Percentiles rank a stretch among this genome's conserved stretches.
Conservation (phyloP, 2,797 vertebrate species). For the Spatula clypeata region DNA sequence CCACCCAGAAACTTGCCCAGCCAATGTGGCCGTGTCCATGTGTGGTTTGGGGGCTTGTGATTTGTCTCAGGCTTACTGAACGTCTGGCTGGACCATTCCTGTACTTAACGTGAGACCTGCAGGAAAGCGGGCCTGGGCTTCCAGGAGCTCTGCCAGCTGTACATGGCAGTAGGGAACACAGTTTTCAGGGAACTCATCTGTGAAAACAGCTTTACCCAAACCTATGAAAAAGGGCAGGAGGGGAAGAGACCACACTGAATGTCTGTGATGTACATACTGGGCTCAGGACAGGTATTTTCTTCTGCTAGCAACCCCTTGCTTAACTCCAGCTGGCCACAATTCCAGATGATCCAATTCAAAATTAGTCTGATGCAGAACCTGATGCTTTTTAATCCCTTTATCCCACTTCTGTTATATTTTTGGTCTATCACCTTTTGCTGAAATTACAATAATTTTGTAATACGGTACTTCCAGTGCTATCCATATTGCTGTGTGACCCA, state of each 20-base stretch:
- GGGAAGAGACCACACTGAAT: not conserved
- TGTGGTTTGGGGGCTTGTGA: not conserved
- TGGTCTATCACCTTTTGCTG: not conserved
- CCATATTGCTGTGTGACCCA: rapidly evolving
- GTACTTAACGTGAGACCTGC: not conserved
- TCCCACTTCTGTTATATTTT: not conserved
- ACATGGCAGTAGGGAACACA: rapidly evolving
- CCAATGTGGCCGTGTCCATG: rapidly evolving
- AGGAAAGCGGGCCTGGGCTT: not conserved
- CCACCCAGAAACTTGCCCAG: not conserved
- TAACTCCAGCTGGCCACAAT: not conserved
- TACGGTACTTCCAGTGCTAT: not conserved
- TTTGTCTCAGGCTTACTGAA: not conserved
- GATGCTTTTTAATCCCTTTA: not conserved
- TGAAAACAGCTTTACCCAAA: not conserved
- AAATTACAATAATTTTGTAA: not conserved
- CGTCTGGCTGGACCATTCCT: not conserved
- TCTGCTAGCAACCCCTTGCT: not conserved
- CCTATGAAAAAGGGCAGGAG: rapidly evolving
- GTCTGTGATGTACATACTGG: not conserved
- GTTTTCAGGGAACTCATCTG: not conserved
- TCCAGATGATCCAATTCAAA: not conserved
- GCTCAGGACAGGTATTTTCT: not conserved
- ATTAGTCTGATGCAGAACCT: not conserved
- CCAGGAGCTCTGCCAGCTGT: no score